phyloP scores from a whole-genome alignment of 2,113 vertebrate genomes.

The Aspidoscelis tigris region DNA sequence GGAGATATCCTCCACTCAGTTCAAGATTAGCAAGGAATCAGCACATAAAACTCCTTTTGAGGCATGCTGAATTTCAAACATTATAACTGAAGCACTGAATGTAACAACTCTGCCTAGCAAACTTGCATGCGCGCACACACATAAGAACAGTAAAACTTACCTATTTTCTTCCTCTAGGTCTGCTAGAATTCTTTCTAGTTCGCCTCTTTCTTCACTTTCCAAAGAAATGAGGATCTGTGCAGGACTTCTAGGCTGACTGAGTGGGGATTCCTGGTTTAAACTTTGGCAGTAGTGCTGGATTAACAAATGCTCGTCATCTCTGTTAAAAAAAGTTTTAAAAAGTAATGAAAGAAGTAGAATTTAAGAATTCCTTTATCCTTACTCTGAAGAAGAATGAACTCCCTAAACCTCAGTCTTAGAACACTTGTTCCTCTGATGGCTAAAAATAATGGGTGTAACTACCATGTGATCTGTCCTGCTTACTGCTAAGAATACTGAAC shows the following conservation, averaged over 20 bases:
- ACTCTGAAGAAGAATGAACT: background rate
- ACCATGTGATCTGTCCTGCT: background rate
- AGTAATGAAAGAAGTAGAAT: background rate
- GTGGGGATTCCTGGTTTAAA: constrained; percentile 98
- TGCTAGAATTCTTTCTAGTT: constrained; percentile 94
- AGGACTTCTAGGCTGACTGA: constrained; percentile 90
- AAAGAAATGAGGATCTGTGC: constrained; percentile 99
- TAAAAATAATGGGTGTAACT: background rate
- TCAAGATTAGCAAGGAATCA: no score
- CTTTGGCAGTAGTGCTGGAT: constrained; percentile 99
- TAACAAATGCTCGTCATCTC: constrained; percentile 99
- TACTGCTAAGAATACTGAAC: background rate
- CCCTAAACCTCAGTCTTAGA: background rate
- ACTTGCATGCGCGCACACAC: background rate
- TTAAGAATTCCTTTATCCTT: constrained; percentile 56
- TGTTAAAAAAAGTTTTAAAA: constrained; percentile 66
- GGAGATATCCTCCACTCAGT: background rate
- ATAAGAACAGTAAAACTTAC: constrained; percentile 64
- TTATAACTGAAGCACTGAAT: no score
- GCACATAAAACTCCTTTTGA: no score
- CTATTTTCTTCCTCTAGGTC: constrained; percentile 99
- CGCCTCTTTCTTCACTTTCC: constrained; percentile 97
- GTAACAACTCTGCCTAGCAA: constrained; percentile 20
- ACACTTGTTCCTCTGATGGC: background rate
- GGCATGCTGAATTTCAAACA: no score